Base-by-base conservation (phyloP, 2,113 vertebrate genomes). In the Cathartes aura region DNA sequence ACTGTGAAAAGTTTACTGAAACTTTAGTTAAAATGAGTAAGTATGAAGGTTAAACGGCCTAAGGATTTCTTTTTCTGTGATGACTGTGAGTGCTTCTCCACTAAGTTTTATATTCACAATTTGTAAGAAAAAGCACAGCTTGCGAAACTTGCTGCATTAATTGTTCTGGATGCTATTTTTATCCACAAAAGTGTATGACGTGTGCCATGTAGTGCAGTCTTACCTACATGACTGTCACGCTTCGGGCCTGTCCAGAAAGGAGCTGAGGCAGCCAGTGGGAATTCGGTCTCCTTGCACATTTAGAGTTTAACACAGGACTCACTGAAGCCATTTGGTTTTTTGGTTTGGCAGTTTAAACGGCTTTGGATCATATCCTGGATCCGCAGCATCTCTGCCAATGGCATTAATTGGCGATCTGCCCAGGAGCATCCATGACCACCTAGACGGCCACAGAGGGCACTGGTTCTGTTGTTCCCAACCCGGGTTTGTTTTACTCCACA, bases 1-100 rank as follows among this genome's bases (percentile, higher is more conserved):
- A 99, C 99, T 99, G 99, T 98, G 99, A 99, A 98, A 99, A 99
- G 97, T 99, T 99, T 98, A 99, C 99, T 23, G 99, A 99, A 98
- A 99, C 99, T 14, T 99, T 99, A 89, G 99, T 99, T 98, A 99
- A 99, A 98, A 99, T 99, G 84, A 99, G 99, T 99, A 98, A 94
- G 99, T 98, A 84, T 93, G 91, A 55, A 95, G 91, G 91, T 96
- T 95, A 84, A 98, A 94, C 88, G 94, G 94, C 94, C 91, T 67
- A 74, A 93, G 90, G 90, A 60, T 58, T 82, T 85, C 91, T 92
- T 27, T 80, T 52, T 8, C 36, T 79, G 36, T 38, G 58, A 4
- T 73, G 66, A 26, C 30, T 50, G 38, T 10, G 40, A 56, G n/a
- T n/a, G 14, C n/a, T 89, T 95, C 36, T 78, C 10, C 47, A 18